These are phyloP conservation scores for Papilio aristodemus DNA, from an alignment of 1,140 invertebrate species.

Conservation along the genomic window DNA sequence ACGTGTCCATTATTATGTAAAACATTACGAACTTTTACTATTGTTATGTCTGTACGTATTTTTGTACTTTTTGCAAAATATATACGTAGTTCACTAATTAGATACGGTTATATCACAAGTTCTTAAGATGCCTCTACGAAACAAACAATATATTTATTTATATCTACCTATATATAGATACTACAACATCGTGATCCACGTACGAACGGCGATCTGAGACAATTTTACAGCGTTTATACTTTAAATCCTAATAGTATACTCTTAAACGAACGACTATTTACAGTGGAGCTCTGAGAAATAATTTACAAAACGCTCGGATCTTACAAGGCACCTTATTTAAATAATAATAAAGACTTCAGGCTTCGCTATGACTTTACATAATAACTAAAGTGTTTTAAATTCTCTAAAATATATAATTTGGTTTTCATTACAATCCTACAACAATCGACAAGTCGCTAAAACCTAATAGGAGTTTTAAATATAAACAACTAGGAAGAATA, in stretches of 20 bases:
- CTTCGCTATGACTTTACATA: slow-evolving; percentile 78
- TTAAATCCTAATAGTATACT: slow-evolving; percentile 75
- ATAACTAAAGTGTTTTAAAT: slow-evolving; percentile 77
- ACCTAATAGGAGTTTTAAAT: slow-evolving; percentile 80
- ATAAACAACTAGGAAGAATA: slow-evolving; percentile 79
- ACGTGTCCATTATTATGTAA: slow-evolving; percentile 67
- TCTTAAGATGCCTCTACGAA: slow-evolving; percentile 76
- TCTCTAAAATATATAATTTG: slow-evolving; percentile 81
- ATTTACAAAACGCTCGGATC: slow-evolving; percentile 76
- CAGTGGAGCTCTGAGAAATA: slow-evolving; percentile 74
- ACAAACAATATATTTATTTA: slow-evolving; percentile 76
- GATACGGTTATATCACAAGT: slow-evolving; percentile 79
- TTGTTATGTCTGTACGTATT: slow-evolving; percentile 78
- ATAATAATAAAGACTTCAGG: slow-evolving; percentile 75
- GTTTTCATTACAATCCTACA: slow-evolving; percentile 78
- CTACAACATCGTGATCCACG: slow-evolving; percentile 53
- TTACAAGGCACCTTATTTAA: slow-evolving; percentile 78
- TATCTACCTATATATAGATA: slow-evolving; percentile 63
- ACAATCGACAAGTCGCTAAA: slow-evolving; percentile 74
- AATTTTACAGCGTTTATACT: slow-evolving; percentile 68
- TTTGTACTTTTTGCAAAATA: slow-evolving; percentile 59
- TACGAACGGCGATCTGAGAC: slow-evolving; percentile 58
- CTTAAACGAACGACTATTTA: slow-evolving; percentile 75
- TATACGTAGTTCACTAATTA: slow-evolving; percentile 70
- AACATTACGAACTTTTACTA: slow-evolving; percentile 58